Evolutionary conservation across 2,797 vertebrate species (phyloP).

Genomic region (Cossypha polioptera): DNA sequence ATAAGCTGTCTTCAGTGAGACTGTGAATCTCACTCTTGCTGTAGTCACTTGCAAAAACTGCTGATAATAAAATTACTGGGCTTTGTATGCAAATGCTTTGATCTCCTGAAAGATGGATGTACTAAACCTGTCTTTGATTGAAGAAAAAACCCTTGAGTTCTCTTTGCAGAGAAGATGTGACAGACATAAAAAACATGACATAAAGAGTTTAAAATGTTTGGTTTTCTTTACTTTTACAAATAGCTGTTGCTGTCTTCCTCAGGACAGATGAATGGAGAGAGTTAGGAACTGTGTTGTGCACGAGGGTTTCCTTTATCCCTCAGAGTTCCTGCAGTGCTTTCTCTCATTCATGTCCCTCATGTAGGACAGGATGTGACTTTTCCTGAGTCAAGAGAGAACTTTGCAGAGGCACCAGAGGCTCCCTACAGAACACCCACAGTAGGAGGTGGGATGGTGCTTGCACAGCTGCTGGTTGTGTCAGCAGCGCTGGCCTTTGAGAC

Average conservation of each 20-base stretch:
- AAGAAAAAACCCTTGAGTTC: neutral
- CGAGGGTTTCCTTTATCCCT: neutral
- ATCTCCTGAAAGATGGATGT: neutral
- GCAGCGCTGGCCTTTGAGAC: neutral
- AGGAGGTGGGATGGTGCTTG: neutral
- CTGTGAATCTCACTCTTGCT: neutral
- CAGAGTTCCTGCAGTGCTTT: neutral
- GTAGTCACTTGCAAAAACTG: neutral
- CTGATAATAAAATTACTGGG: neutral
- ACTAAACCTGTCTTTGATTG: neutral
- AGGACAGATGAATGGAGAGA: neutral
- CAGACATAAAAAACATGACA: neutral
- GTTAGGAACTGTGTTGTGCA: neutral
- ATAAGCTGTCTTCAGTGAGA: neutral
- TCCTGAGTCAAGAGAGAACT: neutral
- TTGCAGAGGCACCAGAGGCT: neutral
- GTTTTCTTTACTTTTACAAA: neutral
- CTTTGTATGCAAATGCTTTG: neutral
- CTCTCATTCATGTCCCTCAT: rapidly evolving
- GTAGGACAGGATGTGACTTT: neutral
- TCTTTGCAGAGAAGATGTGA: neutral
- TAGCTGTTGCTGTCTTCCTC: neutral
- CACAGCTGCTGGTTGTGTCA: neutral
- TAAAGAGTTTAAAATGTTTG: neutral
- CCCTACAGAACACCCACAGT: rapidly evolving